phyloP scores from a whole-genome alignment of 2,113 vertebrate genomes.

The Austrofundulus limnaeus region DNA sequence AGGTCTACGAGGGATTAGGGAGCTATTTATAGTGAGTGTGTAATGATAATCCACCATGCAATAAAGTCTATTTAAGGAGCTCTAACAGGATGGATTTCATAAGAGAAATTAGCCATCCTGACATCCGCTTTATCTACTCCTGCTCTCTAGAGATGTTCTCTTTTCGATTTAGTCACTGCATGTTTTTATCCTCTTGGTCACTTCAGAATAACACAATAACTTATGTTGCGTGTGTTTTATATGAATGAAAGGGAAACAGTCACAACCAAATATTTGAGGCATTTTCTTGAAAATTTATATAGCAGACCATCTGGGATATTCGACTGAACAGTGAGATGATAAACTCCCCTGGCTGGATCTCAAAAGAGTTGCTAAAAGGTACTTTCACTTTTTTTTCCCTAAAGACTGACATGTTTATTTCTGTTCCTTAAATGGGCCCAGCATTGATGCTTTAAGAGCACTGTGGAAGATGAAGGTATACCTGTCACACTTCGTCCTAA shows the following conservation, averaged over 20 bases:
- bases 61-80: constrained; percentile 51
- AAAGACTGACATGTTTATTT: neutral
- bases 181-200: neutral
- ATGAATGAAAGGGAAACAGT: neutral
- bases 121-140: constrained; percentile 42
- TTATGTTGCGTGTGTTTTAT: neutral
- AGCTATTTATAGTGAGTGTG: constrained; percentile 56
- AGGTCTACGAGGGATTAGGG: constrained; percentile 57
- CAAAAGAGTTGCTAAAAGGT: neutral
- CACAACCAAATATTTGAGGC: neutral
- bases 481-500: neutral
- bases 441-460: too few species aligned
- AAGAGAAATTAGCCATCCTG: constrained; percentile 62
- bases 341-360: neutral
- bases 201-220: neutral
- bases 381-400: neutral
- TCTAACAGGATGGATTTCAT: constrained; percentile 42
- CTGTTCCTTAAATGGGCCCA: neutral
- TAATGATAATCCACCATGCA: constrained; percentile 44
- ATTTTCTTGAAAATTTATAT: neutral
- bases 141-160: constrained; percentile 22
- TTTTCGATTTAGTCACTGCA: constrained; percentile 2
- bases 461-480: too few species aligned
- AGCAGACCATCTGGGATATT: too few species aligned
- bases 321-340: neutral